Evolutionary conservation across 2,888 invertebrate species (phyloP).

Genomic region (Drosophila setosimentum): DNA sequence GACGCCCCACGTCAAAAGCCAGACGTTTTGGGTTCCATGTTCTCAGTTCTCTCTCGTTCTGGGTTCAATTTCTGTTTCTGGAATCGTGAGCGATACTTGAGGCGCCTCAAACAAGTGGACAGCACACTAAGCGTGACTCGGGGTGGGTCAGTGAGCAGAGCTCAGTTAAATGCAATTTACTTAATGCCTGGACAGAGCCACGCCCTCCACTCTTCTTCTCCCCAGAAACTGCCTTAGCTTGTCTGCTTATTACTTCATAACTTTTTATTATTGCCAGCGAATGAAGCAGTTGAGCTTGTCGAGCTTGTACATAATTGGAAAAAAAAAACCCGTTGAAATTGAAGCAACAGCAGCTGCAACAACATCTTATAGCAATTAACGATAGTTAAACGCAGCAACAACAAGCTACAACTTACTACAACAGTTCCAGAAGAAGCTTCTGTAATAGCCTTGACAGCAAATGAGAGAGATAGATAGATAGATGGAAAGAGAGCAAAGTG

Average conservation of each 20-base stretch:
- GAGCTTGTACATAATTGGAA: conserved; percentile 62
- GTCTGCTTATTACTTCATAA: conserved; percentile 69
- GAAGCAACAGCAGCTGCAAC: conserved; percentile 40
- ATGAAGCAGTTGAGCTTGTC: conserved; percentile 70
- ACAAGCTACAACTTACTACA: conserved; percentile 19
- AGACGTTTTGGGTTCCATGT: conserved; percentile 15
- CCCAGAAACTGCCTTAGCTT: neutral
- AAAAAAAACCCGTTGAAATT: conserved; percentile 70
- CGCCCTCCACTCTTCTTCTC: neutral
- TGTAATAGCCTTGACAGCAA: conserved; percentile 68
- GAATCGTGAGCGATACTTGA: conserved; percentile 50
- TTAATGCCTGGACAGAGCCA: conserved; percentile 46
- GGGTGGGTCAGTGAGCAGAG: conserved; percentile 5
- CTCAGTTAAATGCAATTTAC: conserved; percentile 61
- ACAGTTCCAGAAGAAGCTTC: conserved; percentile 23
- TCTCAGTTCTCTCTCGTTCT: neutral
- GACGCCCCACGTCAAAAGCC: conserved; percentile 11
- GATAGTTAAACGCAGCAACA: conserved; percentile 54
- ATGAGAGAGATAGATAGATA: conserved; percentile 12
- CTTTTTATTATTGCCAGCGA: conserved; percentile 70
- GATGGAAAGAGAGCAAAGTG: neutral
- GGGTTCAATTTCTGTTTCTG: conserved; percentile 22
- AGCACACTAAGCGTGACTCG: conserved; percentile 6
- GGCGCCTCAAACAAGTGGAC: conserved; percentile 34
- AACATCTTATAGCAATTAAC: conserved; percentile 60